Base-by-base conservation (phyloP, 2,888 invertebrate species). In the Ethmia dodecea region DNA sequence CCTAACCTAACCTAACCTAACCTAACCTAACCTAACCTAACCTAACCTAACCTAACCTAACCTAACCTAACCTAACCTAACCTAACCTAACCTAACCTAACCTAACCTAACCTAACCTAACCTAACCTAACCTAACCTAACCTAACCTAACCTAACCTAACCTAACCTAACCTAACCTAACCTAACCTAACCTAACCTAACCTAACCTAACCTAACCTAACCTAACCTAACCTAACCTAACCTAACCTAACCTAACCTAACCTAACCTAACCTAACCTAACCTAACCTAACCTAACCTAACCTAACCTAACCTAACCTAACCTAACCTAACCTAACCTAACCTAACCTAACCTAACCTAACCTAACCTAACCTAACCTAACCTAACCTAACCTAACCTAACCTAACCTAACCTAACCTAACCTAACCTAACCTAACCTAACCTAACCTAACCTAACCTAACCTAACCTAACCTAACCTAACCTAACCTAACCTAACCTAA, bases 301-400 rank as follows among this genome's bases (percentile, higher is more conserved):
- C 28, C 36, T 36, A 44, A 43, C 42, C 43, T 43, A 43, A 43
- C 40, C 41, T 42, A 46, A 47, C 44, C 44, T 42, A 47, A 47
- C 40, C 42, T 42, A 47, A 47, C 43, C 43, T 43, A 43, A 43
- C 41, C 45, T 43, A 46, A 46, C 45, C 45, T 43, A 46, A 46
- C 43, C 46, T 43, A 43, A 47, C 43, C 46, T 43, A 47, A 43
- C 42, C 43, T 40, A 44, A 44, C 44, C 40, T 28, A 28, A 39
- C 37, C 38, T 37, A 38, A 33, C 39, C 37, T 35, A 37, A 35
- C 37, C 36, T 31, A 28, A 28, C 28, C 28, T 28, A 28, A 28
- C 28, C 28, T 28, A 28, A 28, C 37, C 43, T 40, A 42, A 40
- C 42, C 45, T 42, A 42, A 41, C 39, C 41, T 39, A 42, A 41